Percentiles rank a stretch among this genome's conserved stretches.
phyloP scores from a whole-genome alignment of 2,888 invertebrate genomes.

The Geophilus truncorum region DNA sequence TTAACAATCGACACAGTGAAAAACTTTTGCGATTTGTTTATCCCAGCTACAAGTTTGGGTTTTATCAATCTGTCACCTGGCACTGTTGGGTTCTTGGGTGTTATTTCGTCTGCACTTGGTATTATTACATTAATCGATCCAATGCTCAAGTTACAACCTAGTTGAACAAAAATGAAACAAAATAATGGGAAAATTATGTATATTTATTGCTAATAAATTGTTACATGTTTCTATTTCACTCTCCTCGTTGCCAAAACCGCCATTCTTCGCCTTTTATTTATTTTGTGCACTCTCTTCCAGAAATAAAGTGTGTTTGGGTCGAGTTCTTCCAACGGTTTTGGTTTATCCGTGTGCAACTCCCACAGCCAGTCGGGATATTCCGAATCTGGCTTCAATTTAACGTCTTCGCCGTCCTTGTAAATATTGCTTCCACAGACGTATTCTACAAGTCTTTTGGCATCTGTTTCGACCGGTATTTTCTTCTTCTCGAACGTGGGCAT shows the following conservation, averaged over 20 bases:
- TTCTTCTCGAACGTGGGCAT: conserved; percentile 64
- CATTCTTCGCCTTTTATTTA: conserved; percentile 62
- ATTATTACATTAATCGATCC: conserved; percentile 70
- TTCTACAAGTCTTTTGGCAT: conserved; percentile 66
- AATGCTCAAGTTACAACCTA: conserved; percentile 66
- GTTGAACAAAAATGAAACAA: not conserved
- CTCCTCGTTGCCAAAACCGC: conserved; percentile 57
- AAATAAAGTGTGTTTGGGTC: conserved; percentile 74
- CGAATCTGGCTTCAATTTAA: conserved; percentile 64
- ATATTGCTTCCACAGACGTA: conserved; percentile 84
- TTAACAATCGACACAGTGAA: conserved; percentile 76
- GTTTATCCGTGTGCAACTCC: conserved; percentile 61
- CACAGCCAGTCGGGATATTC: conserved; percentile 94
- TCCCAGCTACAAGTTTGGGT: conserved; percentile 76
- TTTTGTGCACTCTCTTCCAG: conserved; percentile 68
- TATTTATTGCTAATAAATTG: not conserved
- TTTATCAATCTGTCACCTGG: conserved; percentile 71
- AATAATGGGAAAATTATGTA: not conserved
- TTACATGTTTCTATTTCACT: conserved; percentile 51
- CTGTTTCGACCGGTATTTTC: conserved; percentile 74
- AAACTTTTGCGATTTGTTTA: conserved; percentile 79
- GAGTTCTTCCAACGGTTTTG: conserved; percentile 64
- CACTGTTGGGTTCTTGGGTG: conserved; percentile 69
- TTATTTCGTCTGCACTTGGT: conserved; percentile 74
- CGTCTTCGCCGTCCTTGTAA: conserved; percentile 68